Evolutionary conservation across 2,797 vertebrate genomes (phyloP), one percentile per base, ranked within the genome.

Genomic region (Sitta carolinensis): DNA sequence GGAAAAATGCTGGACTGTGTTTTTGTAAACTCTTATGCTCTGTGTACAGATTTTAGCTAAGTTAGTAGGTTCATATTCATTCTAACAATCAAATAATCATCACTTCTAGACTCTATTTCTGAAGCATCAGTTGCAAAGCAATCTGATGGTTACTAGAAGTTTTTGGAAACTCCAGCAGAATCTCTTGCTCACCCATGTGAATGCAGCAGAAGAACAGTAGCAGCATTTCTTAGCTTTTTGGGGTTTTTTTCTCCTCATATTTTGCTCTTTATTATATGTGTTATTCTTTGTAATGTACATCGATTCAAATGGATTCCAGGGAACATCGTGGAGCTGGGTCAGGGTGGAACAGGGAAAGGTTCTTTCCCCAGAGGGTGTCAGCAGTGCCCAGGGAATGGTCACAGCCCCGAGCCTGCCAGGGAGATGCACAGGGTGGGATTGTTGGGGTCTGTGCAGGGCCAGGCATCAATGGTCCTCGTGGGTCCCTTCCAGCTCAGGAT

Each of bases 291-390:
- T 90, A 67, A 82, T 36, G n/a, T 15, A 21, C 7, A 22, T 16
- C 4, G 2, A 4, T 67, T 76, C 54, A 85, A 84, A 42, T 22
- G 26, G 43, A 36, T 32, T 36, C 0, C 0, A 57, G 43, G 27
- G 12, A 43, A 36, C 5, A 21, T 6, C 8, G 3, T 21, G 21
- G 21, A 86, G 25, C 42, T 55, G 57, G 6, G 64, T 7, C 26
- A 63, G 57, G 12, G 0, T 27, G 17, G 10, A 1, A 55, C 4
- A 63, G 21, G 38, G 0, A 22, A 77, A 70, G 12, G 10, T 27
- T 63, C 22, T 36, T 55, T 15, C 43, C 21, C 50, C 50, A 70
- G 66, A 36, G 43, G 34, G 26, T 63, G 0, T 13, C 29, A 20
- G 66, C 84, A 27, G 42, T 36, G 42, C 1, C 0, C 42, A 43